A percentile compares a stretch with the other conserved stretches of the same genome.
Evolutionary conservation across 2,797 vertebrate genomes (phyloP).

Genomic region (Psittacula echo): DNA sequence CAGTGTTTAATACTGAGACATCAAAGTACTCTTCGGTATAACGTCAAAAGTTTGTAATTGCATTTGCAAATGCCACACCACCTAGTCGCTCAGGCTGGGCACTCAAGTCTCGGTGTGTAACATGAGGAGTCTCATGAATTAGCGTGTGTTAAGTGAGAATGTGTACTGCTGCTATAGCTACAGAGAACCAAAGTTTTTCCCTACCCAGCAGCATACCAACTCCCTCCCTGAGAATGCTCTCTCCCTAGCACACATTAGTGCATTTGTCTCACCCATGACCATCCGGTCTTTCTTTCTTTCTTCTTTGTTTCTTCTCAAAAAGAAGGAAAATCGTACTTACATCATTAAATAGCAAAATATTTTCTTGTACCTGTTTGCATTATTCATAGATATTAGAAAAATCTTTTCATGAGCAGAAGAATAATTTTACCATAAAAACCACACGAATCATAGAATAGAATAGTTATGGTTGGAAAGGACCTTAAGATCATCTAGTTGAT

Average conservation of each 20-base stretch:
- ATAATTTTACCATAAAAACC: background rate
- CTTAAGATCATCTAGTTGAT: no score
- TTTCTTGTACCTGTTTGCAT: background rate
- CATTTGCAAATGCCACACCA: background rate
- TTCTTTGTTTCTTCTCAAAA: background rate
- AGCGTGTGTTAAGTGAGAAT: background rate
- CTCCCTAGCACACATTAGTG: background rate
- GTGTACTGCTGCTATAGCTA: background rate
- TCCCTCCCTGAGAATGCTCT: background rate
- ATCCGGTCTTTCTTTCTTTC: background rate
- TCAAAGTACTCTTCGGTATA: background rate
- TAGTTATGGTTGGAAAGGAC: no score
- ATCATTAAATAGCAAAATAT: background rate
- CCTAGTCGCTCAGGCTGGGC: background rate
- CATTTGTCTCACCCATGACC: background rate
- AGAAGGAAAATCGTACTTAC: background rate
- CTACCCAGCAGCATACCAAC: background rate
- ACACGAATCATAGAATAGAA: background rate
- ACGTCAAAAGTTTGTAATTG: background rate
- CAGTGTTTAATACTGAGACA: background rate
- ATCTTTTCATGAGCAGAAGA: background rate
- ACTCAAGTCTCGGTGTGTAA: no score
- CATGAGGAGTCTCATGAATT: background rate
- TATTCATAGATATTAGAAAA: background rate
- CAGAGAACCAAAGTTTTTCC: background rate